Evolutionary conservation across 2,113 vertebrate genomes (phyloP).

Genomic region (Ranitomeya imitator): DNA sequence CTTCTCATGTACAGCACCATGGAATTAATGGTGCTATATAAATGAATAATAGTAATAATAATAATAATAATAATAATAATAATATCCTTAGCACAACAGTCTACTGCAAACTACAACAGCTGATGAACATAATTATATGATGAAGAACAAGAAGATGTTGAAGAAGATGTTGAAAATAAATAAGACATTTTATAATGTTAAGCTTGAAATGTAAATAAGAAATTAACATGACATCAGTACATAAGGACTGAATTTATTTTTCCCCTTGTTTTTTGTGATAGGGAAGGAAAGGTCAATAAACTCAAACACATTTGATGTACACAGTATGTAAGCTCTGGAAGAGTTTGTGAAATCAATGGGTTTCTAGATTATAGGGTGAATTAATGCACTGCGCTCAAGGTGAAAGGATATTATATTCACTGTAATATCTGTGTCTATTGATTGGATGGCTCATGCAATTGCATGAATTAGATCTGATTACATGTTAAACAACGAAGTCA

Average conservation of each 20-base stretch:
- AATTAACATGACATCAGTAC: slow-evolving; percentile 16
- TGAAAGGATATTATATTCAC: slow-evolving; percentile 40
- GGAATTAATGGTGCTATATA: too few species aligned
- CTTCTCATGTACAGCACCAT: too few species aligned
- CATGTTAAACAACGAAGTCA: slow-evolving; percentile 28
- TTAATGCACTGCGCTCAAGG: slow-evolving; percentile 44
- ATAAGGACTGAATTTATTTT: neutral
- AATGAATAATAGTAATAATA: too few species aligned
- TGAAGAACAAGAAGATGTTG: too few species aligned
- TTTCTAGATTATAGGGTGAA: slow-evolving; percentile 25
- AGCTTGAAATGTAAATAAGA: neutral
- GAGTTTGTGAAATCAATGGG: slow-evolving; percentile 41
- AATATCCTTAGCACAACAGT: too few species aligned
- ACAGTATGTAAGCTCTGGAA: neutral
- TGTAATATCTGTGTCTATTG: slow-evolving; percentile 39
- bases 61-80: too few species aligned
- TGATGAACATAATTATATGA: too few species aligned
- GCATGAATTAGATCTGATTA: slow-evolving; percentile 50
- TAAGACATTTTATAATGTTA: neutral
- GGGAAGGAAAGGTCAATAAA: slow-evolving; percentile 18
- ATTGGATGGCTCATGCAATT: slow-evolving; percentile 24
- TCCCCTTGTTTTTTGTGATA: neutral
- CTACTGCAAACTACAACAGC: too few species aligned
- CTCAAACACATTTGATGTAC: slow-evolving; percentile 30
- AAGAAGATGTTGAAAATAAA: too few species aligned